Conservation (phyloP, 1,140 invertebrate species). For the Drosophila lini region DNA sequence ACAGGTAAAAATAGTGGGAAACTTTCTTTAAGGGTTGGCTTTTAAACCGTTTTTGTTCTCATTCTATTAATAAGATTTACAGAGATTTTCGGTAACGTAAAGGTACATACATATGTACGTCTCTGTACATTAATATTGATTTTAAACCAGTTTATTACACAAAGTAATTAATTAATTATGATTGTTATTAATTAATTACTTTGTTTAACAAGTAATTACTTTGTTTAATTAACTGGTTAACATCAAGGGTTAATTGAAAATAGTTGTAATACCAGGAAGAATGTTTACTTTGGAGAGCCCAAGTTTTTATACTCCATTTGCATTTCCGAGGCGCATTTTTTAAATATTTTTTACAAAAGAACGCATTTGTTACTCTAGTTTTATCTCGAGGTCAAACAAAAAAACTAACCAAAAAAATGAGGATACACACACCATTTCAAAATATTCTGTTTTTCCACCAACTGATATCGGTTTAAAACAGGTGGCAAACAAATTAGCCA, state of each 20-base stretch:
- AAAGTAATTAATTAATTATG: too few species aligned
- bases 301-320: too few species aligned
- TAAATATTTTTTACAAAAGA: too few species aligned
- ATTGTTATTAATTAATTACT: too few species aligned
- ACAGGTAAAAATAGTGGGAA: constrained; percentile 57
- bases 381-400: too few species aligned
- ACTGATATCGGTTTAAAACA: not conserved
- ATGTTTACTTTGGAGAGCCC: too few species aligned
- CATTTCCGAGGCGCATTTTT: too few species aligned
- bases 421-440: not conserved
- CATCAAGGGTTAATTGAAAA: not conserved
- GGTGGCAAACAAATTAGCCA: not conserved
- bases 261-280: too few species aligned
- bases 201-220: too few species aligned
- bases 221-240: not conserved
- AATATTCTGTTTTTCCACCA: not conserved
- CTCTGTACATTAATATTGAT: too few species aligned
- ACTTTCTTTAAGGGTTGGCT: not conserved
- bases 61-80: not conserved
- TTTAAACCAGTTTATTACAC: too few species aligned
- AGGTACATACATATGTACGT: not conserved
- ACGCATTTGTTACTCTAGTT: too few species aligned
- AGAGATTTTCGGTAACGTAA: not conserved
- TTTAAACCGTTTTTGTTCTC: constrained; percentile 3
- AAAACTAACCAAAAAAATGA: not conserved